Conservation (phyloP, 2,113 vertebrate species). For the Xerus inauris region DNA sequence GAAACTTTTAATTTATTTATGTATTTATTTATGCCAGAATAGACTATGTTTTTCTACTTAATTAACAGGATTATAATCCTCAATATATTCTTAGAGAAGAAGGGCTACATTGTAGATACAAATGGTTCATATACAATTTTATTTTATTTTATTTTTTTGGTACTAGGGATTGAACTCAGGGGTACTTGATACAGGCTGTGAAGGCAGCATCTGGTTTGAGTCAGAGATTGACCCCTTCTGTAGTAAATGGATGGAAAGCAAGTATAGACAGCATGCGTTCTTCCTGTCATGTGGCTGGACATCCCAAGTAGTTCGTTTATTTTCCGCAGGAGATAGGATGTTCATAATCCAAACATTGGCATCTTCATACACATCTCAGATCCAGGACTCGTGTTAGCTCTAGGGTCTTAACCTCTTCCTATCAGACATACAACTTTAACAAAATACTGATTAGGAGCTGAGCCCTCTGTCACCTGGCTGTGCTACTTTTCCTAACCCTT, state of each 20-base stretch:
- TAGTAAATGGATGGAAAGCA: accelerated
- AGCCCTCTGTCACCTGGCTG: not conserved
- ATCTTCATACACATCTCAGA: not conserved
- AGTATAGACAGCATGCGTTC: not conserved
- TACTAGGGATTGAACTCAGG: too few relatives aligned
- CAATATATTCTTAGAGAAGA: not conserved
- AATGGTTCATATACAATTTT: not conserved
- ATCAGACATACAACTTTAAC: not conserved
- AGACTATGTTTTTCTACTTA: not conserved
- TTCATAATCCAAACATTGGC: not conserved
- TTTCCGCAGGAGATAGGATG: not conserved
- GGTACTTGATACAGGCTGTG: not conserved
- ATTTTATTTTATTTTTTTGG: not conserved
- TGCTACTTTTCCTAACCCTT: not conserved
- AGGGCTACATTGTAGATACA: not conserved
- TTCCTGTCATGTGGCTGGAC: too few relatives aligned
- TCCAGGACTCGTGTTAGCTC: not conserved
- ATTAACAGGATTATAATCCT: not conserved
- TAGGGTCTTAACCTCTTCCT: not conserved
- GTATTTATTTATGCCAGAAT: not conserved
- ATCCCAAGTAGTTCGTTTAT: not conserved
- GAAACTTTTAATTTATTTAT: not conserved
- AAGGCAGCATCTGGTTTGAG: not conserved
- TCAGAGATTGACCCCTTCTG: too few relatives aligned
- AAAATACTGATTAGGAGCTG: not conserved